These are phyloP conservation scores for Isurus oxyrinchus DNA, from an alignment of 2,113 vertebrate species.

Conservation along the genomic window DNA sequence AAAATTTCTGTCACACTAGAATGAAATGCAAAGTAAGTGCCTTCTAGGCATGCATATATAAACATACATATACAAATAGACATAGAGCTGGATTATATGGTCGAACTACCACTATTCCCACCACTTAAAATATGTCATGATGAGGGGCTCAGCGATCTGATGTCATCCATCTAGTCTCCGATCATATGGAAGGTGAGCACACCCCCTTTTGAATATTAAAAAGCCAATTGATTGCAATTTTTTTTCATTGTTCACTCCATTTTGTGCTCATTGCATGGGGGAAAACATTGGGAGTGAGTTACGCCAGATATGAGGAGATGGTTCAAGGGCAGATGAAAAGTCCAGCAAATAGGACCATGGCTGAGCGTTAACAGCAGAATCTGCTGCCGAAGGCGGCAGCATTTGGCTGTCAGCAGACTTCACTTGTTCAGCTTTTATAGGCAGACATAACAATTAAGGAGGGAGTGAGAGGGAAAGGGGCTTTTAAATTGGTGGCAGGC, in stretches of 20 bases:
- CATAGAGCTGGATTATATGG: not conserved
- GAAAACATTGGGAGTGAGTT: not conserved
- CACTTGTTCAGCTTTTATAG: too few species aligned
- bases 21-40: conserved; percentile 36
- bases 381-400: not conserved
- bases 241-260: not conserved
- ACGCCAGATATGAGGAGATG: not conserved
- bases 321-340: not conserved
- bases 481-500: too few species aligned
- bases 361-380: not conserved
- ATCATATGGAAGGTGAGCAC: not conserved
- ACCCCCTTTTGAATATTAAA: not conserved
- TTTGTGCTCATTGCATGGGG: too few species aligned
- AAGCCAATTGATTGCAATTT: not conserved
- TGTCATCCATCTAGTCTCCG: not conserved
- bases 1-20: conserved; percentile 45
- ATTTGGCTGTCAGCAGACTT: not conserved
- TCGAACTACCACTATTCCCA: too few species aligned
- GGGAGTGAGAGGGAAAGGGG: too few species aligned
- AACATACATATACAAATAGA: not conserved
- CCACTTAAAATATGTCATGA: too few species aligned
- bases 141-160: too few species aligned
- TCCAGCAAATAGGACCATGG: not conserved
- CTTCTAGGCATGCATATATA: not conserved
- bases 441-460: too few species aligned